Conservation (phyloP, 1,140 invertebrate species). For the Proctacanthus coquilletti region DNA sequence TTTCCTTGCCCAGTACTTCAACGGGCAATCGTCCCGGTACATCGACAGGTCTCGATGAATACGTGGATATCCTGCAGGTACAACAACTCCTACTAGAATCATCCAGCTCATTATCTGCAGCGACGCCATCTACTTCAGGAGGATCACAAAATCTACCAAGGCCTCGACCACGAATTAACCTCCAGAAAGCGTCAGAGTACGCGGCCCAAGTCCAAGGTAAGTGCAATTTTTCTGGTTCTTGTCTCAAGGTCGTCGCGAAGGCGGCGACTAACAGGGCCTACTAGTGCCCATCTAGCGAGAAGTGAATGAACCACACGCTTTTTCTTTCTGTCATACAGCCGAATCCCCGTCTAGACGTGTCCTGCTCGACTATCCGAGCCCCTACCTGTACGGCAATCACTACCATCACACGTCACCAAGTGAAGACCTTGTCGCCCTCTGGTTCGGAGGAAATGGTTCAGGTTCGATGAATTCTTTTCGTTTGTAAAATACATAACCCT, state of each 20-base stretch:
- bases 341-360: constrained; percentile 24
- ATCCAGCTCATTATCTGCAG: constrained; percentile 14
- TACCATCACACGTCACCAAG: constrained; percentile 29
- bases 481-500: background rate
- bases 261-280: too few relatives aligned
- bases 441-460: constrained; percentile 35
- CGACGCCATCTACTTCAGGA: constrained; percentile 7
- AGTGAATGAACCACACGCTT: background rate
- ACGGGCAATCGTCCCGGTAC: constrained; percentile 1
- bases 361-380: constrained; percentile 28
- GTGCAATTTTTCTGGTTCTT: background rate
- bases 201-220: constrained; percentile 23
- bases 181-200: constrained; percentile 27
- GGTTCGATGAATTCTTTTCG: constrained; percentile 22
- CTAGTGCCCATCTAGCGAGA: too few relatives aligned
- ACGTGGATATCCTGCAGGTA: constrained; percentile 37
- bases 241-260: too few relatives aligned
- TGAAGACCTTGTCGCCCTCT: constrained; percentile 36
- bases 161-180: constrained; percentile 23
- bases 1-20: background rate
- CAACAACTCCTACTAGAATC: constrained; percentile 34
- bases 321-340: constrained; percentile 11
- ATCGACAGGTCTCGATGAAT: constrained; percentile 27
- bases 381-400: constrained; percentile 32
- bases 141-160: constrained; percentile 13